A percentile compares a stretch with the other conserved stretches of the same genome.
These are phyloP conservation scores for Papilio demoleus DNA, from an alignment of 2,888 invertebrate species.

Conservation along the genomic window DNA sequence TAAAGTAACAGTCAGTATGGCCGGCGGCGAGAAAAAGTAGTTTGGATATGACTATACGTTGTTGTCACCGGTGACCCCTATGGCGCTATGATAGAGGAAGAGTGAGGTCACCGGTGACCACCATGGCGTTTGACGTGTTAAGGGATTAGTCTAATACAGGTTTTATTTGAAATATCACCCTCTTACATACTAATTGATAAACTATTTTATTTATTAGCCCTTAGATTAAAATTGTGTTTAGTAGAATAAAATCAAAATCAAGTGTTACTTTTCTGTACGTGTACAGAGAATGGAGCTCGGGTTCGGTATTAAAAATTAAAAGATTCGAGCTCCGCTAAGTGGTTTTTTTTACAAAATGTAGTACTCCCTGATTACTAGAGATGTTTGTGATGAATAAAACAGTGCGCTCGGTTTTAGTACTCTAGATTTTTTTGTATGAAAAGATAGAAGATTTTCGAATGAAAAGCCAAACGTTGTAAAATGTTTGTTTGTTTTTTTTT, in stretches of 20 bases:
- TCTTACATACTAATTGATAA: background rate
- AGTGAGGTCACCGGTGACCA: too few species aligned
- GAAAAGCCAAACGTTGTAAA: constrained; percentile 7
- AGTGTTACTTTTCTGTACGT: constrained; percentile 1
- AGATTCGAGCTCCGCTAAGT: constrained; percentile 19
- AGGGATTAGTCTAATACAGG: too few species aligned
- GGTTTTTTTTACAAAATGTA: constrained; percentile 28
- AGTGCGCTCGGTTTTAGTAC: constrained; percentile 22
- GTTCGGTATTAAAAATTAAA: constrained; percentile 26
- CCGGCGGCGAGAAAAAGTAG: too few species aligned
- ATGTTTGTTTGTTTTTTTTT: background rate
- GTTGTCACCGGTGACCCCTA: too few species aligned
- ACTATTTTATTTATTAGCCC: background rate
- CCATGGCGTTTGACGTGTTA: too few species aligned
- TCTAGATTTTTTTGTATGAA: constrained; percentile 17
- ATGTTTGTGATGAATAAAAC: constrained; percentile 32
- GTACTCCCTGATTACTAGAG: constrained; percentile 29
- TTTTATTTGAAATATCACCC: too few species aligned
- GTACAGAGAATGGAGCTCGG: constrained; percentile 13
- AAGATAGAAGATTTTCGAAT: constrained; percentile 10
- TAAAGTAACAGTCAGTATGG: too few species aligned
- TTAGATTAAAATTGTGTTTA: background rate
- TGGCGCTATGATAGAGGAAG: too few species aligned
- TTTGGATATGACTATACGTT: too few species aligned
- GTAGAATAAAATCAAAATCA: constrained; percentile 4